These are phyloP conservation scores for Taxidea taxus DNA, from an alignment of 2,113 vertebrate species.

Conservation along the genomic window DNA sequence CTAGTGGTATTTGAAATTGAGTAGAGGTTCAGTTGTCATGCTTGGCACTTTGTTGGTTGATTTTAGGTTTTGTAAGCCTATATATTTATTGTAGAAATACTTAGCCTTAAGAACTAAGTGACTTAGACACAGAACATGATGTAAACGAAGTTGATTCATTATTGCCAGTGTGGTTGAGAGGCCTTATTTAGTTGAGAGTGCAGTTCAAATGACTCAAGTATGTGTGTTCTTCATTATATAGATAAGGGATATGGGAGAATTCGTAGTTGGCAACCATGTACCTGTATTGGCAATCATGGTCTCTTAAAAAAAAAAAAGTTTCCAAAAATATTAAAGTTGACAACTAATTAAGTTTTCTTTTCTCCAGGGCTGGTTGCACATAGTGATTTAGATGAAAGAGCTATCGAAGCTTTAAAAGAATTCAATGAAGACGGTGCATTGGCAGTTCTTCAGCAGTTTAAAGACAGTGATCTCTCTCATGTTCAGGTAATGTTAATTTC, in stretches of 20 bases:
- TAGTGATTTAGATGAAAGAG: constrained; percentile 98
- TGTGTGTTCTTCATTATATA: constrained; percentile 27
- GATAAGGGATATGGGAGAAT: neutral
- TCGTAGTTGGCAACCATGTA: neutral
- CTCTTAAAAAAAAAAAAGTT: neutral
- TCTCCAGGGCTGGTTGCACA: constrained; percentile 94
- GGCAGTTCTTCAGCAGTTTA: constrained; percentile 98
- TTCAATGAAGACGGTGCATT: constrained; percentile 98
- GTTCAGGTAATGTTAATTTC: constrained; percentile 90
- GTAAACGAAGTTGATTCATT: constrained; percentile 47
- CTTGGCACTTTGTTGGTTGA: constrained; percentile 63
- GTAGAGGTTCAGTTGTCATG: constrained; percentile 59
- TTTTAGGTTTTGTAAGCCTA: constrained; percentile 41
- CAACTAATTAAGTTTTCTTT: constrained; percentile 60
- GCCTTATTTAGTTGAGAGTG: neutral
- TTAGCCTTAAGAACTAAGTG: constrained; percentile 46
- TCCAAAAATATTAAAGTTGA: constrained; percentile 8
- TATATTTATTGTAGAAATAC: constrained; percentile 47
- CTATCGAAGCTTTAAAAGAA: constrained; percentile 97
- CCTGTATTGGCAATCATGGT: neutral
- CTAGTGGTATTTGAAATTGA: constrained; percentile 58
- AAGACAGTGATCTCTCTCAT: constrained; percentile 98
- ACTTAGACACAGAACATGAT: constrained; percentile 34
- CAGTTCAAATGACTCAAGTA: constrained; percentile 34
- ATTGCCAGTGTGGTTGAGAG: constrained; percentile 51